These are phyloP conservation scores for Sarcophaga caerulescens DNA, from an alignment of 2,888 invertebrate species.

Conservation along the genomic window DNA sequence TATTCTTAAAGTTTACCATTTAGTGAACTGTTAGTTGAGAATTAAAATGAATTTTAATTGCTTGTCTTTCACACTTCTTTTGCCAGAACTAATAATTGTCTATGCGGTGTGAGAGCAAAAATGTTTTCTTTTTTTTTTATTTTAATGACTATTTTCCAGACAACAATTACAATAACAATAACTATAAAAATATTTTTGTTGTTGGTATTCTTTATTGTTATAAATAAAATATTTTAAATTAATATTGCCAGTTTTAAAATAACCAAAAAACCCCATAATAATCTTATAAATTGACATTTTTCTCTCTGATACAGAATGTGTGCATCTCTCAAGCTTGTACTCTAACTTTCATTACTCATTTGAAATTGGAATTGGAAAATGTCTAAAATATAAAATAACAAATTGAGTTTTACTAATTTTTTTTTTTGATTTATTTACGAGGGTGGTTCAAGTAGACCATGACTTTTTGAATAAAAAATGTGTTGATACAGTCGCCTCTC, in stretches of 20 bases:
- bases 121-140: background rate
- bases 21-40: too few relatives aligned
- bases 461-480: too few relatives aligned
- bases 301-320: background rate
- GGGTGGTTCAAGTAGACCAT: too few relatives aligned
- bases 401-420: background rate
- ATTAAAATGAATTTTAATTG: slow-evolving; percentile 1
- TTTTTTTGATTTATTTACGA: too few relatives aligned
- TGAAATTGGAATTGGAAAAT: slow-evolving; percentile 20
- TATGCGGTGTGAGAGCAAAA: background rate
- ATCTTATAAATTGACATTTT: slow-evolving; percentile 23
- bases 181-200: background rate
- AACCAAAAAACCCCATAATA: slow-evolving; percentile 12
- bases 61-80: background rate
- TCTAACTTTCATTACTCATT: background rate
- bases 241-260: background rate
- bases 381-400: slow-evolving; percentile 29
- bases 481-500: too few relatives aligned
- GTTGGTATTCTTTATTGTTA: background rate
- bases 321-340: background rate
- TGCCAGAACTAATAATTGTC: background rate
- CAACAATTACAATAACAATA: slow-evolving; percentile 4
- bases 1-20: too few relatives aligned
- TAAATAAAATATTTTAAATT: slow-evolving; percentile 8
- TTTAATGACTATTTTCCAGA: slow-evolving; percentile 19